These are phyloP conservation scores for Archocentrus centrarchus DNA, from an alignment of 2,113 vertebrate species.

Conservation along the genomic window DNA sequence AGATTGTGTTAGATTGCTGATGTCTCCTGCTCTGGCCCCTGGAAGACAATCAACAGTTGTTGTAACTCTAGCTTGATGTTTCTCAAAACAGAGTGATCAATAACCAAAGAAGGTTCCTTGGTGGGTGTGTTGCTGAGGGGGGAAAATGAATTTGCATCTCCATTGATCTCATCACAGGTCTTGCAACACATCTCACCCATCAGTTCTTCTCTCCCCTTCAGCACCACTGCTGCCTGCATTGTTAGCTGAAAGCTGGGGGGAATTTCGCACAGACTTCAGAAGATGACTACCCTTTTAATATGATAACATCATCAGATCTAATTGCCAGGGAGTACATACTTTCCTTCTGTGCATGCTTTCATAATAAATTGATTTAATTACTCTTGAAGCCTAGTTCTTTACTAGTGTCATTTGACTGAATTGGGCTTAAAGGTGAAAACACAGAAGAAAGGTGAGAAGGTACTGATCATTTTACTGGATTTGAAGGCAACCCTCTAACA, in stretches of 20 bases:
- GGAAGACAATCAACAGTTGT: too few relatives aligned
- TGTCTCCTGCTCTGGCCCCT: too few relatives aligned
- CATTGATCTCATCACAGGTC: too few relatives aligned
- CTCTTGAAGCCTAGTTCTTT: neutral
- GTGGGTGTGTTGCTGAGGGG: too few relatives aligned
- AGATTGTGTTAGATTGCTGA: too few relatives aligned
- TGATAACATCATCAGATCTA: neutral
- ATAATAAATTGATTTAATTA: neutral
- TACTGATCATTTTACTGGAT: neutral
- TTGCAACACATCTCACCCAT: neutral
- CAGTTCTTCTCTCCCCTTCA: neutral
- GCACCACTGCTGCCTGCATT: neutral
- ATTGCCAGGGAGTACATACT: neutral
- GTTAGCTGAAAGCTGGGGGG: neutral
- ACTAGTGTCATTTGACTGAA: neutral
- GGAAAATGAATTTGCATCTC: too few relatives aligned
- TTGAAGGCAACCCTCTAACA: neutral
- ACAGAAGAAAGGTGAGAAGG: neutral
- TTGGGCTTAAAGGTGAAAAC: neutral
- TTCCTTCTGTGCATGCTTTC: neutral
- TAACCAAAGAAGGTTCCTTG: too few relatives aligned
- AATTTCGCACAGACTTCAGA: neutral
- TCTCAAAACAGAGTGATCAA: too few relatives aligned
- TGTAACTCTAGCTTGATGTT: too few relatives aligned
- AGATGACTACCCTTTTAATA: neutral